Evolutionary conservation across 2,113 vertebrate genomes (phyloP), one percentile per base, ranked within the genome.

Genomic region (Ceyx cyanopectus): DNA sequence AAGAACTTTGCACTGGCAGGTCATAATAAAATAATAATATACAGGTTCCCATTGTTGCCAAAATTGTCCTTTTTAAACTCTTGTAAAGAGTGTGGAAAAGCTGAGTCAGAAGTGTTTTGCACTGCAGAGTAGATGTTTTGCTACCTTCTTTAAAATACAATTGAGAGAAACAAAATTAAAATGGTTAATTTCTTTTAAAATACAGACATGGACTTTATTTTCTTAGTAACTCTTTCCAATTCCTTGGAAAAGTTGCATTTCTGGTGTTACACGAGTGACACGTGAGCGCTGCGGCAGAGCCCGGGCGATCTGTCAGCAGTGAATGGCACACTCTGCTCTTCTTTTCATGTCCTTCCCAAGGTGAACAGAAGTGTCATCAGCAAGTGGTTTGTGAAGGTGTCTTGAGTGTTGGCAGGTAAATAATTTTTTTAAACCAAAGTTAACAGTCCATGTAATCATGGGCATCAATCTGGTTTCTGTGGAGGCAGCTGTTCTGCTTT

Each of bases 391-490:
- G 93, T 89, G 92, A 92, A 66, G 91, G 89, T 66, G 76, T 89
- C 93, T 95, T 0, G 58, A 66, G 86, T 34, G 48, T 60, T 92
- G 95, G 92, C 96, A 90, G 90, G 91, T 94, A 93, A 87, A 94
- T 95, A 76, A 81, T 89, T 95, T 95, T 93, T 92, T 92, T 77
- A 56, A 87, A 84, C 63, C 54, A 85, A 89, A 92, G 92, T 92
- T 94, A 96, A 95, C 85, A 89, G 88, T 41, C 79, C 89, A 21
- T 89, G 93, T 90, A 92, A 96, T 96, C 94, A 90, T 75, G 82
- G 53, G 77, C 92, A 87, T 96, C 94, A 46, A 30, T 91, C 94
- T 86, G 79, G 21, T 37, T 68, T 15, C 77, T 62, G 90, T 21
- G 74, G 90, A 93, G 85, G 82, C 80, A 81, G 91, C 69, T 62